phyloP scores from a whole-genome alignment of 2,113 vertebrate genomes.

The Channa argus region DNA sequence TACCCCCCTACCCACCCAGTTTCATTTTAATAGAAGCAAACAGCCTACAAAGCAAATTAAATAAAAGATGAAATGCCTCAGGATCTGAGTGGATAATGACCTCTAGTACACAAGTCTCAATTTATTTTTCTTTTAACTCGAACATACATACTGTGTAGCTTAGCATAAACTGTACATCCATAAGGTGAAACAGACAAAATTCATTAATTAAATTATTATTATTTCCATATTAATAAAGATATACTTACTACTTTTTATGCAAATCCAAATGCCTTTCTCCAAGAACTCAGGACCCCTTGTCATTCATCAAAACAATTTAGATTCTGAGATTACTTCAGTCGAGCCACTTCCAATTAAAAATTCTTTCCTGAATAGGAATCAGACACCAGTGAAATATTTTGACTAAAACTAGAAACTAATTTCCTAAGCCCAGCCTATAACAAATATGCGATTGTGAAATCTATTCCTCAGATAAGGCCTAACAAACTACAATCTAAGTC shows the following conservation, averaged over 20 bases:
- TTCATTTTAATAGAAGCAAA: no score
- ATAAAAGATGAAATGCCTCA: neutral
- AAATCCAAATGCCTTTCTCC: neutral
- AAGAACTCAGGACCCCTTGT: neutral
- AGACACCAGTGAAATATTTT: neutral
- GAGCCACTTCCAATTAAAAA: neutral
- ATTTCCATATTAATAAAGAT: neutral
- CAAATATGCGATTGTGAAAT: neutral
- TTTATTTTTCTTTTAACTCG: no score
- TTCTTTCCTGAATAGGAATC: conserved; percentile 16
- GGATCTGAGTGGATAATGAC: neutral
- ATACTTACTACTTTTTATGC: conserved; percentile 18
- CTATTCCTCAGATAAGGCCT: neutral
- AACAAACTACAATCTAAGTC: neutral
- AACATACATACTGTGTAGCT: no score
- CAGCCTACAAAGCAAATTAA: neutral
- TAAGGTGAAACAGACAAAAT: no score
- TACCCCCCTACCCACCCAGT: no score
- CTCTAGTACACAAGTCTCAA: no score
- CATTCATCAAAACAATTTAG: neutral
- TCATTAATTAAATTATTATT: no score
- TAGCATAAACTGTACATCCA: no score
- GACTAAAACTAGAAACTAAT: neutral
- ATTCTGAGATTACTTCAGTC: neutral
- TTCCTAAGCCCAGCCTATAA: neutral